Base-by-base conservation (phyloP, 2,113 vertebrate species). In the Perognathus longimembris region DNA sequence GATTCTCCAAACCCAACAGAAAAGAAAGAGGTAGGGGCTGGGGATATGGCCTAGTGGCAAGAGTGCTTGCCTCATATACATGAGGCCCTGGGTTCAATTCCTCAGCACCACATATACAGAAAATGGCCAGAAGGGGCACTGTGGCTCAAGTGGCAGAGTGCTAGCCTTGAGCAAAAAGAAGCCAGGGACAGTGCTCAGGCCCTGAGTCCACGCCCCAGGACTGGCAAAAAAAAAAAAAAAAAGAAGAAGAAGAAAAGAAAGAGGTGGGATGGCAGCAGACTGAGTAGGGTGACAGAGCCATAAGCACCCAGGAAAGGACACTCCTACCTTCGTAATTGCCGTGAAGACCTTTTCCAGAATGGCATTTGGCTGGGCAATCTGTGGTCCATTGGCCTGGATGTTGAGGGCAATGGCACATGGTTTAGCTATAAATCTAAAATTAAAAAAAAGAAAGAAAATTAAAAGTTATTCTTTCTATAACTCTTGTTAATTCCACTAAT, bases 311-410 rank as follows among this genome's bases (percentile, higher is more conserved):
- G 50, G 15, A 54, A 54, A 54, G 50, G 42, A 78, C 64, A 87
- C 85, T 38, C 88, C 4, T 99, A 99, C 99, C 99, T 99, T 99
- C 73, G 99, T 99, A 96, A 99, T 99, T 45, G 99, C 99, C 76
- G 99, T 99, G 98, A 99, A 99, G 94, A 99, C 99, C 97, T 99
- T 99, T 97, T 99, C 99, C 98, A 99, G 97, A 94, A 99, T 99
- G 70, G 99, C 99, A 81, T 99, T 99, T 90, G 99, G 99, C 92
- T 99, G 99, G 87, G 99, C 99, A 97, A 99, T 99, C 84, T 99
- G 99, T 14, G 99, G 99, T 96, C 99, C 99, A 4, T 97, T 99
- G 92, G 98, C 98, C 98, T 99, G 99, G 94, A 99, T 99, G 97
- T 99, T 99, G 96, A 99, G 98, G 94, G 98, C 99, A 98, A 99